A percentile compares a stretch with the other conserved stretches of the same genome.
Conservation (phyloP, 2,797 vertebrate genomes). For the Selene dorsalis region DNA sequence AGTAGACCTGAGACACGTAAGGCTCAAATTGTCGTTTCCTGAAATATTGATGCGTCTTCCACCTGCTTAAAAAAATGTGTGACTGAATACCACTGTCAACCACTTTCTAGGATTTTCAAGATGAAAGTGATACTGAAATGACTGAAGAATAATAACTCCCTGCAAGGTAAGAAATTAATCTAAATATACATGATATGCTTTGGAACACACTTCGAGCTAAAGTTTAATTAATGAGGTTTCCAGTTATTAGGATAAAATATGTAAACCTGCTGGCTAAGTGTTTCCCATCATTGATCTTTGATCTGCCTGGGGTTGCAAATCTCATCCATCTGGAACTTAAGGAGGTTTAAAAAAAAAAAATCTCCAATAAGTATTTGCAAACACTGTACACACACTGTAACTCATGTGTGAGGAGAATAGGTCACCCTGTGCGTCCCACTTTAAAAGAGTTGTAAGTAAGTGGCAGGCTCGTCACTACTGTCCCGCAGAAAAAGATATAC, state of each 20-base stretch:
- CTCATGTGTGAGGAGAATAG: not conserved
- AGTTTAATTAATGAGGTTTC: not conserved
- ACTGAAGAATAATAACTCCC: not conserved
- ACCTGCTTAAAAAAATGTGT: not conserved
- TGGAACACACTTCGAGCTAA: not conserved
- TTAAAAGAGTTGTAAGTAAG: constrained; percentile 28
- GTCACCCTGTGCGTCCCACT: not conserved
- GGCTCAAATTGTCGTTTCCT: not conserved
- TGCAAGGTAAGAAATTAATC: not conserved
- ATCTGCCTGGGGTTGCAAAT: not conserved
- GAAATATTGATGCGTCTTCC: not conserved
- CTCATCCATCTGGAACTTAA: not conserved
- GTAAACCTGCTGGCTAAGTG: not conserved
- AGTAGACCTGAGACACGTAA: too few species aligned
- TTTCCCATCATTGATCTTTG: not conserved
- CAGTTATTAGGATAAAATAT: not conserved
- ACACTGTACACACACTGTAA: not conserved
- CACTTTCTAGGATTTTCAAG: not conserved
- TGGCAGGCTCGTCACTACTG: constrained; percentile 9
- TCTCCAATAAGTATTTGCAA: not conserved
- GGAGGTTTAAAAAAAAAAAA: not conserved
- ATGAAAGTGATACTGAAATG: not conserved
- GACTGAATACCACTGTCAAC: not conserved
- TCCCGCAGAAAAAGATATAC: constrained; percentile 15
- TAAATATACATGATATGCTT: not conserved